Evolutionary conservation across 2,113 vertebrate genomes (phyloP), one percentile per base, ranked within the genome.

Genomic region (Taxidea taxus): DNA sequence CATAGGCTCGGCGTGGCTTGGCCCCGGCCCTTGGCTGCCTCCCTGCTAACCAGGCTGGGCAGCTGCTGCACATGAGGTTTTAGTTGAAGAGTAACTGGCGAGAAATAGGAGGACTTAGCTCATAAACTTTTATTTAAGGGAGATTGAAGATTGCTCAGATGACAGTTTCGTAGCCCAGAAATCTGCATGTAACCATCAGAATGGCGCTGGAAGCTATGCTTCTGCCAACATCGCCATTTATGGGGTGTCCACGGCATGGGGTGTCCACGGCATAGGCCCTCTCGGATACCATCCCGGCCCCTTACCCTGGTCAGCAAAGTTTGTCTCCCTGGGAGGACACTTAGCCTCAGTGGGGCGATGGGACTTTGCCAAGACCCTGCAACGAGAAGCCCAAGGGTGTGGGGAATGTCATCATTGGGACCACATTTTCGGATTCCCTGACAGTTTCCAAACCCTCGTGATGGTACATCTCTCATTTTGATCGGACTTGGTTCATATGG

Each of bases 21-120:
- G 96, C 97, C 66, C 29, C 58, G 44, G 87, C 77, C 75, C 27
- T 74, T 47, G 92, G 49, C 54, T 93, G 11, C 2, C 58, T 98
- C 93, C 75, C 70, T 87, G 64, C 1, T 0, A 97, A 92, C 56
- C 58, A 90, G 94, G 89, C 95, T 87, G 95, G 72, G 93, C 96
- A 99, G 98, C 98, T 98, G 98, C 95, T 82, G 81, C 94, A 96
- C 80, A 89, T 91, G 92, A 97, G 96, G 81, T 75, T 96, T 97
- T 87, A 97, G 97, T 98, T 97, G 98, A 98, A 98, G 97, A 62
- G 95, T 87, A 98, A 42, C 92, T 85, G 93, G 80, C 14, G 66
- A 51, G 3, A 88, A 93, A 75, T 11, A 84, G 60, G 88, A 81
- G 87, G 91, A 74, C 77, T 74, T 34, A 29, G 34, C 58, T 96